Base-by-base conservation (phyloP, 1,140 invertebrate species). In the Bombus consobrinus region DNA sequence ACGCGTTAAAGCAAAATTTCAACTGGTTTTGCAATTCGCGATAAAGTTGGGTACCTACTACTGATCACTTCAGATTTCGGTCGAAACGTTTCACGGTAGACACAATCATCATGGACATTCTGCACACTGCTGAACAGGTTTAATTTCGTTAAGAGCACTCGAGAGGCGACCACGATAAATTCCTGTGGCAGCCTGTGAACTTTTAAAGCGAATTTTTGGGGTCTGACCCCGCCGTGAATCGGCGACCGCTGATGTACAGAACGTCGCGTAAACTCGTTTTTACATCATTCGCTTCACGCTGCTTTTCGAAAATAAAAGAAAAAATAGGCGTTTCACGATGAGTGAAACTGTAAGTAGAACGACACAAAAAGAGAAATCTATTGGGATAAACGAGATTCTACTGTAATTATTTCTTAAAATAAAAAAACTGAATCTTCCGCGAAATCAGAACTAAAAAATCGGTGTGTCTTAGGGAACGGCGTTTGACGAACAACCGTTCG, bases 131-230 rank as follows among this genome's bases (percentile, higher is more conserved):
- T n/a, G 87, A 88, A 84, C 84, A 88, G 84, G 39, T 89, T 89
- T 89, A 89, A 89, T 89, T 89, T 89, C 75, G 88, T 89, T 89
- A 89, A 89, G 88, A 89, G 88, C 88, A 89, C 81, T 89, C 80
- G 84, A 41, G 76, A 83, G 85, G 64, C 75, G 69, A 57, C 59
- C 84, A 41, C 88, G 57, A 89, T 89, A 89, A 89, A 89, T 89
- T 89, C 57, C 87, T 82, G 79, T 68, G 87, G 82, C 66, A 82
- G 39, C 66, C 57, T 77, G 88, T 83, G 74, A 89, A 89, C 88
- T 89, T 89, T 89, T 86, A 89, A 89, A 86, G 59, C 43, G 80
- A 89, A 89, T 89, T 88, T 89, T 89, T 83, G 81, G 73, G 62
- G 37, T 85, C 82, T 53, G 86, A 77, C 57, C 82, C 86, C 64